Percentiles rank a stretch among this genome's conserved stretches.
Conservation (phyloP, 2,797 vertebrate species). For the Salmo trutta region DNA sequence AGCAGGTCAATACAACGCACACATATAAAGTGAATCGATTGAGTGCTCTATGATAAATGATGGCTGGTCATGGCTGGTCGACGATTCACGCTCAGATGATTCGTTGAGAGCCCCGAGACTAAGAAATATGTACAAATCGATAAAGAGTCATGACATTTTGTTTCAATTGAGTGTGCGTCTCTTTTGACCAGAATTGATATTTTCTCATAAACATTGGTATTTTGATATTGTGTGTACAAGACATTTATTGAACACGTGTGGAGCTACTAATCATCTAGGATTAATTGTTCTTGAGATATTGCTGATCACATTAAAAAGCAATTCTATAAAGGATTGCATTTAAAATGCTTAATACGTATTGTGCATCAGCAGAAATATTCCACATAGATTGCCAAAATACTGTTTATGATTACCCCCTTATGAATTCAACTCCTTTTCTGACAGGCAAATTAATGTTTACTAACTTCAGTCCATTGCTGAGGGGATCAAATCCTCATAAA, state of each 20-base stretch:
- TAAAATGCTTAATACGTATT: not conserved
- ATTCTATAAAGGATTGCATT: constrained; percentile 17
- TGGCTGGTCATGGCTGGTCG: no score
- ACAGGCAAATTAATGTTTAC: not conserved
- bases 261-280: constrained; percentile 24
- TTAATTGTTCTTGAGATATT: constrained; percentile 21
- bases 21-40: no score
- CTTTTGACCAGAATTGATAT: not conserved
- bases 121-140: no score
- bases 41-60: no score
- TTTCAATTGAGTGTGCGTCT: no score
- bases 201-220: constrained; percentile 8
- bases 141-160: constrained; percentile 15
- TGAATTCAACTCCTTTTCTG: constrained; percentile 2
- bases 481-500: constrained; percentile 17
- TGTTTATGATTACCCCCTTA: not conserved
- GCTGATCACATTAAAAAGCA: constrained; percentile 10
- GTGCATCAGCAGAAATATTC: not conserved
- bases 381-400: not conserved
- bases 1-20: no score
- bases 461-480: not conserved
- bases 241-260: constrained; percentile 29
- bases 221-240: not conserved
- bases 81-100: no score
- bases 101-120: no score